These are phyloP conservation scores for Pharmacophagus antenor DNA, from an alignment of 2,888 invertebrate genomes.

Conservation along the genomic window DNA sequence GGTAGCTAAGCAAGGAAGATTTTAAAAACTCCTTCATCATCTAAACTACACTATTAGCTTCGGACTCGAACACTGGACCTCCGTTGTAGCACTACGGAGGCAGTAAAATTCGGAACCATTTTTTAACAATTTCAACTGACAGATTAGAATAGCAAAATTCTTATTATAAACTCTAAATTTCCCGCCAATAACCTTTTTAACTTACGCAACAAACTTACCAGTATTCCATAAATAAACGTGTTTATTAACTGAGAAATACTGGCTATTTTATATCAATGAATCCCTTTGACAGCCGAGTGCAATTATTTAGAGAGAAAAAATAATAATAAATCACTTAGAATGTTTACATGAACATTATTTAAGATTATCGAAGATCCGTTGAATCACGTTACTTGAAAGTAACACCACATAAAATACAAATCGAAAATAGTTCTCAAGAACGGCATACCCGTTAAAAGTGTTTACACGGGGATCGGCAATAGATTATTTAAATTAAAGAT, in stretches of 20 bases:
- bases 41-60: too few species aligned
- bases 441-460: conserved; percentile 22
- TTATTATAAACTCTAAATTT: background rate
- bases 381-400: conserved; percentile 24
- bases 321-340: conserved; percentile 19
- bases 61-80: too few species aligned
- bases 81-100: too few species aligned
- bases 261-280: conserved; percentile 7
- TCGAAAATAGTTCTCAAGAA: conserved; percentile 30
- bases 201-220: background rate
- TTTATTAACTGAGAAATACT: conserved; percentile 13
- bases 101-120: too few species aligned
- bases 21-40: too few species aligned
- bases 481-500: conserved; percentile 26
- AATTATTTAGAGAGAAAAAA: conserved; percentile 17
- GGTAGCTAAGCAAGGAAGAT: too few species aligned
- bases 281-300: conserved; percentile 15
- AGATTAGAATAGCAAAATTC: too few species aligned
- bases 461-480: conserved; percentile 17
- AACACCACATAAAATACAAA: conserved; percentile 17
- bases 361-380: conserved; percentile 18
- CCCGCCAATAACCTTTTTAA: background rate
- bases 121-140: too few species aligned
- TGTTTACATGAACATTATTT: conserved; percentile 26
- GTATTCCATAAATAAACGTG: conserved; percentile 3